Evolutionary conservation across 2,797 vertebrate genomes (phyloP), one percentile per base, ranked within the genome.

Genomic region (Smutsia temminckii): DNA sequence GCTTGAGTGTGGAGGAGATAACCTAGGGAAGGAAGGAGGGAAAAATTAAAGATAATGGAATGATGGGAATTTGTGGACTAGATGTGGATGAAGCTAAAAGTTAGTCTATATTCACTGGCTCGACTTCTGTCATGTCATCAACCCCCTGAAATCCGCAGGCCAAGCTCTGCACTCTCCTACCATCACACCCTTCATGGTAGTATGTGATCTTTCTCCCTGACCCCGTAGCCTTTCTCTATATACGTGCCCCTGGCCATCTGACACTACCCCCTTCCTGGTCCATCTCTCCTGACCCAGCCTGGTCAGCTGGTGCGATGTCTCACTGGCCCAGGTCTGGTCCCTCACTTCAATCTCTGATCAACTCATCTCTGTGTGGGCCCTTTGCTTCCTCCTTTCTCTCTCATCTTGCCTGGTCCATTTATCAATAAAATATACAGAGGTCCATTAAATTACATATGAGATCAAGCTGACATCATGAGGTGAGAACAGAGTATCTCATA

Each of bases 301-400:
- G 11, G 14, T 6, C 29, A n/a, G 55, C 14, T 11, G 10, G 10
- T n/a, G 3, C 0, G 2, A 7, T 6, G 40, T 1, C 46, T 46
- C 10, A 0, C 32, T 32, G 13, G 0, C 29, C 40, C 20, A 1
- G 61, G 18, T 14, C 57, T 8, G 13, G 18, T 4, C 40, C 51
- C 34, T 40, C 64, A 4, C 53, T 11, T 29, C 51, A 21, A 4
- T 51, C n/a, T 51, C n/a, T 14, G 10, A 20, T 34, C 18, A 23
- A 29, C 13, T 32, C 17, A 2, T 34, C 61, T 79, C n/a, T 32
- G 42, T 46, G 46, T 16, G 12, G 3, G 37, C 6, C 0, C 34
- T n/a, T 1, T 27, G 10, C 42, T 78, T 46, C n/a, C 16, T 40
- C 34, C 23, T 1, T n/a, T 57, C 13, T n/a, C 8, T 46, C 46